phyloP scores from a whole-genome alignment of 37 sponge, comb jelly and placozoan genomes.

The Haliclona indistincta region DNA sequence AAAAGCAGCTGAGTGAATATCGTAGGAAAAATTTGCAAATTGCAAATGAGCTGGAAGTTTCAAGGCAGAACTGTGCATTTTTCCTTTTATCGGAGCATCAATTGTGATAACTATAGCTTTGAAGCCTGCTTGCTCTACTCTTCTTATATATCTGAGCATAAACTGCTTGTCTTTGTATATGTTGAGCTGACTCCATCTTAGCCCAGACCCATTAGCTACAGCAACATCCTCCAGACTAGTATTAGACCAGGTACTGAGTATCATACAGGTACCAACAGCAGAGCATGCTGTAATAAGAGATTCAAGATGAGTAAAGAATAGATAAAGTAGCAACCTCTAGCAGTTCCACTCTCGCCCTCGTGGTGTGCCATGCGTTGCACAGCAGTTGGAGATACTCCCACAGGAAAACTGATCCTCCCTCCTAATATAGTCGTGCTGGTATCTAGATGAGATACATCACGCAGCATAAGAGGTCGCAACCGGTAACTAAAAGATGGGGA shows the following conservation, averaged over 20 bases:
- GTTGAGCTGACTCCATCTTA: slow-evolving; percentile 61
- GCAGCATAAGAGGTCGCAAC: slow-evolving; percentile 70
- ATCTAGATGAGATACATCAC: slow-evolving; percentile 70
- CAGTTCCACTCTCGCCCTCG: slow-evolving; percentile 89
- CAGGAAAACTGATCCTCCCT: slow-evolving; percentile 65
- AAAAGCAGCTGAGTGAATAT: too few relatives aligned
- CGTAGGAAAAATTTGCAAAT: slow-evolving; percentile 85
- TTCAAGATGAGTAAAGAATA: too few relatives aligned
- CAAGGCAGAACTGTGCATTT: too few relatives aligned
- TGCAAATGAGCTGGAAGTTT: slow-evolving; percentile 55
- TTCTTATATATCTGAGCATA: slow-evolving; percentile 13
- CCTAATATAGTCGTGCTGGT: slow-evolving; percentile 54
- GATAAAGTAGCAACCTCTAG: slow-evolving; percentile 58
- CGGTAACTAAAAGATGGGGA: slow-evolving; percentile 49
- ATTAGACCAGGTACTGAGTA: slow-evolving; percentile 39
- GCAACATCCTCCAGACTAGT: slow-evolving; percentile 52
- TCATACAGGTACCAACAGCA: slow-evolving; percentile 40
- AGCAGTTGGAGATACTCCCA: slow-evolving; percentile 90
- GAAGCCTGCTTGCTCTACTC: slow-evolving; percentile 41
- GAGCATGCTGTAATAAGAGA: slow-evolving; percentile 37
- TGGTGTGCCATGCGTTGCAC: slow-evolving; percentile 88
- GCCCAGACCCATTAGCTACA: slow-evolving; percentile 7
- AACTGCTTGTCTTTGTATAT: slow-evolving; percentile 11
- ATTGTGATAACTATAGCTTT: slow-evolving; percentile 64
- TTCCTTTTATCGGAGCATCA: slow-evolving; percentile 22